phyloP scores from a whole-genome alignment of 2,888 invertebrate species.

The Chymomyza amoena region DNA sequence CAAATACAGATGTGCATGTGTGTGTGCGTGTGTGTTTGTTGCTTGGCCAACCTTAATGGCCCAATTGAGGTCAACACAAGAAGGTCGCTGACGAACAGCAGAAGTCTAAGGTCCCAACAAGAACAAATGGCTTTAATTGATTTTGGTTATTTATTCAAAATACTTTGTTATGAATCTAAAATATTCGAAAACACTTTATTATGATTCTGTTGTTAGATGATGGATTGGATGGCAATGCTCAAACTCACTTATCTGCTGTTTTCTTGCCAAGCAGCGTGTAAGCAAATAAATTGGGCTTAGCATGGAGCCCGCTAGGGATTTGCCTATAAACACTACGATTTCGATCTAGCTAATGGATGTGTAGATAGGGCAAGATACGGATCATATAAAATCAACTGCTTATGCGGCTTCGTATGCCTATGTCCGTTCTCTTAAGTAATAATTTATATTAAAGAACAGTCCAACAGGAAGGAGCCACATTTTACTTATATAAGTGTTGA shows the following conservation, averaged over 20 bases:
- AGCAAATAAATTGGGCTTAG: not conserved
- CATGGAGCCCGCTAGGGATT: not conserved
- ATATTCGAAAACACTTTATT: not conserved
- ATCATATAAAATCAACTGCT: no score
- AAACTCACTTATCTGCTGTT: not conserved
- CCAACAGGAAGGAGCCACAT: no score
- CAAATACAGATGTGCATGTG: not conserved
- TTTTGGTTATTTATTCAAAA: not conserved
- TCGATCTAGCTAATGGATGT: not conserved
- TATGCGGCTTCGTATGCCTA: no score
- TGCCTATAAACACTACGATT: not conserved
- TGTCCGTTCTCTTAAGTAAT: no score
- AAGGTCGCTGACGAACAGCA: constrained; percentile 45
- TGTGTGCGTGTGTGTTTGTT: no score
- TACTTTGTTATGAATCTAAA: not conserved
- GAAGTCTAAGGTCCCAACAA: constrained; percentile 13
- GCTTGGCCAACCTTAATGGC: constrained; percentile 52
- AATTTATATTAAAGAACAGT: no score
- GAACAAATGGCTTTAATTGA: not conserved
- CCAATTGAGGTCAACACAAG: constrained; percentile 65
- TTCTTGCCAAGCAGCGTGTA: not conserved
- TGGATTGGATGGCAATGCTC: not conserved
- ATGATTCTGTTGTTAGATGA: not conserved
- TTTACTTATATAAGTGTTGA: no score
- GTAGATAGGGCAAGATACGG: no score